Conservation (phyloP, 2,113 vertebrate species). For the Mirounga angustirostris region DNA sequence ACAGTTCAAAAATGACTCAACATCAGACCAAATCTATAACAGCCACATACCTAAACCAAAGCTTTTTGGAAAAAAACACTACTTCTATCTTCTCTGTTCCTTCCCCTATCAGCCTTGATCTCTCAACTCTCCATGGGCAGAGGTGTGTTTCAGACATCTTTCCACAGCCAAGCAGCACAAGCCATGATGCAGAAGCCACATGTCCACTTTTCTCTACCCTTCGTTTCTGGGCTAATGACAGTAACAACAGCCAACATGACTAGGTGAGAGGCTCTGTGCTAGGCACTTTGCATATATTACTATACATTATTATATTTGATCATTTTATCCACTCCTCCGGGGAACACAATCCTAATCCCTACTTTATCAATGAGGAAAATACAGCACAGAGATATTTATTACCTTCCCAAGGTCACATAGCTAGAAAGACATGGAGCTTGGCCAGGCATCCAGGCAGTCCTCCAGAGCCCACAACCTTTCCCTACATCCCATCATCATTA, state of each 20-base stretch:
- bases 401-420: not conserved
- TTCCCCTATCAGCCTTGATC: not conserved
- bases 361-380: not conserved
- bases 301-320: not conserved
- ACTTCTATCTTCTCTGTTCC: not conserved
- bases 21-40: not conserved
- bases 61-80: not conserved
- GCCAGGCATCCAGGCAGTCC: not conserved
- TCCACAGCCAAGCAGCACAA: not conserved
- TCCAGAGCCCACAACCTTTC: not conserved
- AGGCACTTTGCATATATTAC: not conserved
- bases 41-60: not conserved
- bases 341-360: not conserved
- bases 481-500: not conserved
- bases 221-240: not conserved
- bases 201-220: not conserved
- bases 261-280: not conserved
- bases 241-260: not conserved
- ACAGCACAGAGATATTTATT: not conserved
- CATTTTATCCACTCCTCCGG: not conserved
- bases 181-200: not conserved
- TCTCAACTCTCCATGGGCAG: not conserved
- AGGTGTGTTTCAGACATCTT: not conserved
- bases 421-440: not conserved
- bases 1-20: slow-evolving; percentile 3